Evolutionary conservation across 1,140 invertebrate genomes (phyloP).

Genomic region (Anastrepha ludens): DNA sequence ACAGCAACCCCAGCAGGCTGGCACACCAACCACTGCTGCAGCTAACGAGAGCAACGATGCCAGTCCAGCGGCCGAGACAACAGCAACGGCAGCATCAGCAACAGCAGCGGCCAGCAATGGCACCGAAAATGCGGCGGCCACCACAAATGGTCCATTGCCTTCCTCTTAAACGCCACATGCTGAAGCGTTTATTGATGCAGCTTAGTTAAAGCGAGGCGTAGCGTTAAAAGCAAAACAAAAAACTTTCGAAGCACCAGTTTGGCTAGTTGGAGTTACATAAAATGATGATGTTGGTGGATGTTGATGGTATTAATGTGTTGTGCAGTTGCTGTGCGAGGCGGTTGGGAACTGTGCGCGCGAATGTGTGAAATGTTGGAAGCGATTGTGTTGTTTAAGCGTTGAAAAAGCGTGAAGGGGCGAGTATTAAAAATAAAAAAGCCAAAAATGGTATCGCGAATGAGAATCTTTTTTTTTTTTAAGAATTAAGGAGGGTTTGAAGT

Average conservation of each 20-base stretch:
- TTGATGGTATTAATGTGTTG: neutral
- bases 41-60: constrained; percentile 54
- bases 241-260: neutral
- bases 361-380: neutral
- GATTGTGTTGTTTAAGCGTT: neutral
- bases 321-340: neutral
- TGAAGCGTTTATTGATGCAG: constrained; percentile 36
- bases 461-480: neutral
- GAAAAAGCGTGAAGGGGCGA: too few relatives aligned
- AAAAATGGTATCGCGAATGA: neutral
- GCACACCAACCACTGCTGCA: constrained; percentile 66
- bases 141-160: constrained; percentile 54
- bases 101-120: constrained; percentile 56
- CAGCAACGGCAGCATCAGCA: constrained; percentile 58
- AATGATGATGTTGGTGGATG: neutral
- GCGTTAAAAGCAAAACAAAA: neutral
- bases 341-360: neutral
- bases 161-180: constrained; percentile 25
- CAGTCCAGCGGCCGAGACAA: constrained; percentile 31
- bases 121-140: constrained; percentile 54
- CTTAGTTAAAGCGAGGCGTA: constrained; percentile 47
- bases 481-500: too few relatives aligned
- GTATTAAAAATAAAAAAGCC: too few relatives aligned
- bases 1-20: constrained; percentile 70
- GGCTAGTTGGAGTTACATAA: constrained; percentile 11